Conservation (phyloP, 2,113 vertebrate genomes). For the Bucco capensis region DNA sequence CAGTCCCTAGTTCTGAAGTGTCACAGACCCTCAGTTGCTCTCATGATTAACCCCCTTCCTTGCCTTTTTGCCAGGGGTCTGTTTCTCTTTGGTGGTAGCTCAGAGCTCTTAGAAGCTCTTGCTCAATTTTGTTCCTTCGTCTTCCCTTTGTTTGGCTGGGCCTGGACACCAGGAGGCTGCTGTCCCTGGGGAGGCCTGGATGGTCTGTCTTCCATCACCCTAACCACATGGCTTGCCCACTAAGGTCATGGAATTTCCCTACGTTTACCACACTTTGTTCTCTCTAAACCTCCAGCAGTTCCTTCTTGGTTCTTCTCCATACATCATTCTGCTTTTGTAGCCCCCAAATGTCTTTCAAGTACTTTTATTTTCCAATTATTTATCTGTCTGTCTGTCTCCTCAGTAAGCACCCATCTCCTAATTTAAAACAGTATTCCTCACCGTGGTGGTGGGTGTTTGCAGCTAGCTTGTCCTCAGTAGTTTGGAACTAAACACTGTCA, state of each 20-base stretch:
- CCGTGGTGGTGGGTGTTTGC: neutral
- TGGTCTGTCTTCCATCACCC: slow-evolving; percentile 15
- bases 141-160: neutral
- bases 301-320: slow-evolving; percentile 20
- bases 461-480: neutral
- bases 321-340: slow-evolving; percentile 4
- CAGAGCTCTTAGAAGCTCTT: neutral
- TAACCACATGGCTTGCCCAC: neutral
- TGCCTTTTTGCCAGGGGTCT: neutral
- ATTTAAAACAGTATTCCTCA: neutral
- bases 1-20: neutral
- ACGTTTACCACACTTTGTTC: neutral
- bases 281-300: slow-evolving; percentile 29
- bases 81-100: neutral
- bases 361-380: slow-evolving; percentile 19
- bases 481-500: slow-evolving; percentile 27
- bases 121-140: neutral
- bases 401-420: neutral
- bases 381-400: neutral
- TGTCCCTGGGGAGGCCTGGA: neutral
- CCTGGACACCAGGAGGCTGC: neutral
- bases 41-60: neutral
- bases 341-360: neutral
- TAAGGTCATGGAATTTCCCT: slow-evolving; percentile 12
- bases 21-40: neutral